Evolutionary conservation across 2,797 vertebrate genomes (phyloP).

Genomic region (Sebastes alutus): DNA sequence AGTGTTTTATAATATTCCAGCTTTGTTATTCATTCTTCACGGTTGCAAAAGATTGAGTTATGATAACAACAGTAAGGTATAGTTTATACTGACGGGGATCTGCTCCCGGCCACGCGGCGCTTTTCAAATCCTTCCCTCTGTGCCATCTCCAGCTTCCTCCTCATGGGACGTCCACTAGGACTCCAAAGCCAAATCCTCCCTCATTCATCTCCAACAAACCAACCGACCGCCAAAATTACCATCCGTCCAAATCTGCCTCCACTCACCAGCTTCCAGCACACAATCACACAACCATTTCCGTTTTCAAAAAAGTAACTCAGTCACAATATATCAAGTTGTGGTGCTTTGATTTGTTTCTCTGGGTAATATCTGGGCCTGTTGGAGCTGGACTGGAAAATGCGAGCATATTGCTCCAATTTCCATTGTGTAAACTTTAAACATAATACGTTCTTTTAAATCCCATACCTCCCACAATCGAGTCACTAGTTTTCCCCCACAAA

Average conservation of each 20-base stretch:
- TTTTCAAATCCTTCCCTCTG: background rate
- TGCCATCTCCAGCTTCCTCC: background rate
- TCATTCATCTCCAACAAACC: background rate
- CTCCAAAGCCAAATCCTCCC: background rate
- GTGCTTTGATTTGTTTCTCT: conserved; percentile 21
- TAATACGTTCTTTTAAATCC: conserved; percentile 27
- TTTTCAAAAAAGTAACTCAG: background rate
- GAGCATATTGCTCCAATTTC: conserved; percentile 25
- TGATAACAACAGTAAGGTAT: background rate
- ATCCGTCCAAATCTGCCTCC: background rate
- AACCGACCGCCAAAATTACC: background rate
- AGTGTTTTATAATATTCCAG: background rate
- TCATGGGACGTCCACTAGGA: background rate
- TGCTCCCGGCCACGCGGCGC: background rate
- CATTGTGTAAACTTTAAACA: conserved; percentile 42
- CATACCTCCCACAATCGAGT: conserved; percentile 11
- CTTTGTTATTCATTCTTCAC: background rate
- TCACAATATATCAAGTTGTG: background rate
- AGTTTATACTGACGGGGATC: background rate
- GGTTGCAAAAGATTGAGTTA: background rate
- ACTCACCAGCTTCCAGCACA: conserved; percentile 22
- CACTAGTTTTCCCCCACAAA: conserved; percentile 23
- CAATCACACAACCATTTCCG: conserved; percentile 10
- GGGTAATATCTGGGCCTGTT: conserved; percentile 1
- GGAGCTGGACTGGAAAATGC: conserved; percentile 13